Evolutionary conservation across 2,797 vertebrate species (phyloP).

Genomic region (Lepus oiostolus): DNA sequence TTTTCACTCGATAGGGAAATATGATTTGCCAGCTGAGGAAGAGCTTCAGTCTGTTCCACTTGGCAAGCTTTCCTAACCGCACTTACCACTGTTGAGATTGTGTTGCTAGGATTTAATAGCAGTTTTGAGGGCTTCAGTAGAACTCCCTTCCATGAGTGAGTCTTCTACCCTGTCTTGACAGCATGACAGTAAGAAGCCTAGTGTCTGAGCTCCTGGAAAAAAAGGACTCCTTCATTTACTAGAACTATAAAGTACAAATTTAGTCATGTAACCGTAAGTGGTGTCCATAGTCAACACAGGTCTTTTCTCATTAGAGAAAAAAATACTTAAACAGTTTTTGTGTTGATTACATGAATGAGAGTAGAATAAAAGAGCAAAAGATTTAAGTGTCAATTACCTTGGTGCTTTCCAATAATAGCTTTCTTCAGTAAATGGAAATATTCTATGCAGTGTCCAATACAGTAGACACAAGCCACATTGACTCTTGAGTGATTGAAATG

Average conservation of each 20-base stretch:
- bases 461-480: neutral
- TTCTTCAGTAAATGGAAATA: constrained; percentile 4
- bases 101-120: neutral
- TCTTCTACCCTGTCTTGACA: neutral
- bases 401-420: neutral
- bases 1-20: constrained; percentile 42
- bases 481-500: constrained; percentile 30
- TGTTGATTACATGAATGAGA: constrained; percentile 11
- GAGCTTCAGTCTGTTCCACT: neutral
- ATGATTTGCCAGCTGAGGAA: constrained; percentile 2
- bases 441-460: neutral
- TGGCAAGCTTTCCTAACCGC: constrained; percentile 30
- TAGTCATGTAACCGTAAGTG: constrained; percentile 1
- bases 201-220: neutral
- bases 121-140: neutral
- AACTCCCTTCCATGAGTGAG: neutral
- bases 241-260: neutral
- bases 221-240: neutral
- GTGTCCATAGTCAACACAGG: neutral
- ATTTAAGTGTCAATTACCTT: constrained; percentile 31
- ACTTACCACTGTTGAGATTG: neutral
- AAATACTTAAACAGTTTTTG: neutral
- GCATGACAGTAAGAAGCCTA: neutral
- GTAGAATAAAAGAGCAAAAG: constrained; percentile 29
- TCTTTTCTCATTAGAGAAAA: constrained; percentile 18